phyloP scores from a whole-genome alignment of 2,113 vertebrate species.

The Cololabis saira region DNA sequence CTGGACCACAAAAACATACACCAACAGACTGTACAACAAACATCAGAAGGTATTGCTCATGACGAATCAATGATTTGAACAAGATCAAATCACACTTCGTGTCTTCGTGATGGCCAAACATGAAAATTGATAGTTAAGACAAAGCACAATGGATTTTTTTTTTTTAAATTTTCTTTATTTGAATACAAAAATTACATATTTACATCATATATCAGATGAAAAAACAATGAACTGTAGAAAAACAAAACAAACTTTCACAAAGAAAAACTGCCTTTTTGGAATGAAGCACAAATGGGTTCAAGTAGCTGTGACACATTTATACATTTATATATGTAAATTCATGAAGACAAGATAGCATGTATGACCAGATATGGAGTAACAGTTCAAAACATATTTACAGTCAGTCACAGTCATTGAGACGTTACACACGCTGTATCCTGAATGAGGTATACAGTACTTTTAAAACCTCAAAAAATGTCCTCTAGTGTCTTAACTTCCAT shows the following conservation, averaged over 20 bases:
- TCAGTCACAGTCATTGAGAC: conserved; percentile 44
- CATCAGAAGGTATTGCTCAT: too few species aligned
- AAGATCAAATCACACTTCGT: too few species aligned
- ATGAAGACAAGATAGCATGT: conserved; percentile 47
- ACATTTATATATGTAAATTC: conserved; percentile 41
- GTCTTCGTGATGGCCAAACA: background rate
- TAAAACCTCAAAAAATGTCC: conserved; percentile 34
- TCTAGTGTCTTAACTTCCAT: conserved; percentile 61
- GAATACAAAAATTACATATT: conserved; percentile 43
- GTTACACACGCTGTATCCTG: conserved; percentile 12
- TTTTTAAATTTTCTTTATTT: conserved; percentile 17
- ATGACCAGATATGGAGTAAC: conserved; percentile 23
- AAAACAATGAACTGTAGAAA: conserved; percentile 27
- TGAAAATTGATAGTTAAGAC: background rate
- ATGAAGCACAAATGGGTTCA: conserved; percentile 69
- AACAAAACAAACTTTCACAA: conserved; percentile 8
- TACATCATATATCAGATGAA: conserved; percentile 30
- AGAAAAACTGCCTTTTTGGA: conserved; percentile 60
- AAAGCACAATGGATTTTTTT: conserved; percentile 38
- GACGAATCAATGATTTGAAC: too few species aligned
- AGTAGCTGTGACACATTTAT: conserved; percentile 67
- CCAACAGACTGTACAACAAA: too few species aligned
- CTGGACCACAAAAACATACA: too few species aligned
- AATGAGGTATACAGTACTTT: conserved; percentile 59
- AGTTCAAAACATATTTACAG: conserved; percentile 65